phyloP scores from a whole-genome alignment of 2,888 invertebrate species.

The Sphaerophoria rueppellii region DNA sequence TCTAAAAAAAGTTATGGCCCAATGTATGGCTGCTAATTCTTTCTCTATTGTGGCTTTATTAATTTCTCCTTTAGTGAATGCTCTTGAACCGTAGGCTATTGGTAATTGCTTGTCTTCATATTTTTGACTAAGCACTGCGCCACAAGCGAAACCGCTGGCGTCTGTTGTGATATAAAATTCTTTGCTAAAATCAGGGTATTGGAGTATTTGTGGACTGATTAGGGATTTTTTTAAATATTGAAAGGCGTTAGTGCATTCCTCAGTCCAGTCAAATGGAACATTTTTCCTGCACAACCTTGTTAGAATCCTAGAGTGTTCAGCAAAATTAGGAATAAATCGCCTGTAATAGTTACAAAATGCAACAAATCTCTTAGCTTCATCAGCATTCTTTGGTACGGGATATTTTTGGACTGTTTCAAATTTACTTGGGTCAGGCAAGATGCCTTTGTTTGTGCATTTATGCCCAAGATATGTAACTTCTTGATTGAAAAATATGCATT shows the following conservation, averaged over 20 bases:
- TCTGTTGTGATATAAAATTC: conserved; percentile 3
- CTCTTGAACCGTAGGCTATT: not conserved
- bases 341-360: conserved; percentile 51
- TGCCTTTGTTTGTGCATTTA: conserved; percentile 38
- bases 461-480: conserved; percentile 65
- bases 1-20: not conserved
- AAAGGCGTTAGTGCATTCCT: conserved; percentile 27
- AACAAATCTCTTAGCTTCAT: conserved; percentile 31
- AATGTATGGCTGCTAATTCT: conserved; percentile 15
- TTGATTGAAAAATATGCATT: conserved; percentile 53
- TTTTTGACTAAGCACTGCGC: not conserved
- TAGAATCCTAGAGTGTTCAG: conserved; percentile 25
- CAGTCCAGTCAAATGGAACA: conserved; percentile 34
- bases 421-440: conserved; percentile 40
- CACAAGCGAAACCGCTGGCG: conserved; percentile 3
- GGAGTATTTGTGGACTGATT: conserved; percentile 33
- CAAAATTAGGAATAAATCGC: conserved; percentile 50
- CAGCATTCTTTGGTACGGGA: conserved; percentile 32
- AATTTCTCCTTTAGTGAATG: not conserved
- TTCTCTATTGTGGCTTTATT: conserved; percentile 1
- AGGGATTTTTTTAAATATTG: conserved; percentile 27
- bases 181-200: conserved; percentile 13
- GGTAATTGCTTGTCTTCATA: conserved; percentile 2
- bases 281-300: conserved; percentile 32
- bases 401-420: conserved; percentile 35